These are phyloP conservation scores for Apis mellifera DNA, from an alignment of 1,140 invertebrate species.

Conservation along the genomic window Amel_HAv3.1 CM009933.2:636501-637000, in stretches of 20 bases:
- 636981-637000: slow-evolving; percentile 85
- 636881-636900: slow-evolving; percentile 64
- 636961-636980: slow-evolving; percentile 89
- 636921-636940: slow-evolving; percentile 80
- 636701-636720: slow-evolving; percentile 77
- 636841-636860: slow-evolving; percentile 80
- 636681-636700: slow-evolving; percentile 72
- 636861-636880: slow-evolving; percentile 78
- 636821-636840: slow-evolving; percentile 78
- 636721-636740: slow-evolving; percentile 76
- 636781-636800: slow-evolving; percentile 58
- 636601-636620: slow-evolving; percentile 62
- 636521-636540: slow-evolving; percentile 47
- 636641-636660: slow-evolving; percentile 73
- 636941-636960: slow-evolving; percentile 90
- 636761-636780: slow-evolving; percentile 64
- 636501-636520: slow-evolving; percentile 23
- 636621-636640: slow-evolving; percentile 73
- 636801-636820: slow-evolving; percentile 75
- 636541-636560: slow-evolving; percentile 83
- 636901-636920: slow-evolving; percentile 79
- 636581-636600: slow-evolving; percentile 85
- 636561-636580: slow-evolving; percentile 87
- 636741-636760: slow-evolving; percentile 66
- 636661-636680: slow-evolving; percentile 68